Percentiles rank a stretch among this genome's conserved stretches.
Conservation (phyloP, 2,797 vertebrate species). For the Masticophis lateralis region DNA sequence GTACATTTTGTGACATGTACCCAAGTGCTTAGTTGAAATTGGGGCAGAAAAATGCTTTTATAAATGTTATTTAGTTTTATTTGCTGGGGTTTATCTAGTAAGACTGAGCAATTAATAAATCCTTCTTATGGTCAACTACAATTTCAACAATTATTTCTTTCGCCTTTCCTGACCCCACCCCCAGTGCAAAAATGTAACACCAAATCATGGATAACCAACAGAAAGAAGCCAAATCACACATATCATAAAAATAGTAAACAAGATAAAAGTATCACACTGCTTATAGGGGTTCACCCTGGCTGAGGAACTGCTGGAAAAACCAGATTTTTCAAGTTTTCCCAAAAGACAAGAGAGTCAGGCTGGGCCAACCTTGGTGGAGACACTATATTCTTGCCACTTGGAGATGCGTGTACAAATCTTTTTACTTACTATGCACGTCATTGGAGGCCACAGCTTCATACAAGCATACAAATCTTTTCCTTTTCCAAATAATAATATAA, state of each 20-base stretch:
- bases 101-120: not conserved
- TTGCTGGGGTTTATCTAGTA: not conserved
- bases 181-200: not conserved
- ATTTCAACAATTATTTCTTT: not conserved
- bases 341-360: not conserved
- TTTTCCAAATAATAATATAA: not conserved
- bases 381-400: not conserved
- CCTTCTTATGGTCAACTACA: not conserved
- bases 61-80: not conserved
- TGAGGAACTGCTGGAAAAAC: not conserved
- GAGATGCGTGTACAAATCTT: not conserved
- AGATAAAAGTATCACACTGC: not conserved
- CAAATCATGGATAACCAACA: not conserved
- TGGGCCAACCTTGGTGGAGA: not conserved
- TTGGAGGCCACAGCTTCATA: not conserved
- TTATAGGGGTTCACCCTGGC: not conserved
- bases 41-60: not conserved
- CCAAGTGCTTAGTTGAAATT: not conserved
- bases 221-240: not conserved
- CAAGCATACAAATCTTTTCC: not conserved
- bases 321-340: not conserved
- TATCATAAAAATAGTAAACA: not conserved
- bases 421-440: not conserved
- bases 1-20: not conserved
- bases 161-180: not conserved